Conservation (phyloP, 2,888 invertebrate genomes). For the Coleophora deauratella region DNA sequence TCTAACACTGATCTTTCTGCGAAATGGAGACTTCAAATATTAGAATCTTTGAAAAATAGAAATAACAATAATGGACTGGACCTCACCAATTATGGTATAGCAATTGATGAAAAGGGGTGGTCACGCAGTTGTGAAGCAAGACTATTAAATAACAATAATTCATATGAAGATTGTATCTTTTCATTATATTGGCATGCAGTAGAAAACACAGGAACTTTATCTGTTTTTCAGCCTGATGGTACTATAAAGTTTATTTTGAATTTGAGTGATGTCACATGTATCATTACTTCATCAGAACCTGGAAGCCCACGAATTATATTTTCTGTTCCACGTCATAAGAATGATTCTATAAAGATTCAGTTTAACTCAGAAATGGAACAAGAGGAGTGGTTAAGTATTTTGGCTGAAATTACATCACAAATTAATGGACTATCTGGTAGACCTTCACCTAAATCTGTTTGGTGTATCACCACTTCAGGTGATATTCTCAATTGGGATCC, state of each 20-base stretch:
- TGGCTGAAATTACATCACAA: slow-evolving; percentile 84
- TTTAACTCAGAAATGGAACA: slow-evolving; percentile 88
- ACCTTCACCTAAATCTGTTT: slow-evolving; percentile 82
- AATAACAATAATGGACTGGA: slow-evolving; percentile 62
- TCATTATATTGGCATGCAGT: slow-evolving; percentile 88
- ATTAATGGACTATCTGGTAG: slow-evolving; percentile 80
- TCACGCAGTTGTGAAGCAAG: slow-evolving; percentile 87
- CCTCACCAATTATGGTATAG: slow-evolving; percentile 79
- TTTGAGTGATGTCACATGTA: slow-evolving; percentile 83
- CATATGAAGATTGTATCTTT: slow-evolving; percentile 83
- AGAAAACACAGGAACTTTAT: slow-evolving; percentile 82
- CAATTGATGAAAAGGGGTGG: slow-evolving; percentile 90
- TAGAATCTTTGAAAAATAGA: slow-evolving; percentile 78
- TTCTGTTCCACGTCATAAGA: slow-evolving; percentile 78
- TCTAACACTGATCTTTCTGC: slow-evolving; percentile 78
- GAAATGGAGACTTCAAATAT: slow-evolving; percentile 83
- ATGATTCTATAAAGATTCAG: slow-evolving; percentile 79
- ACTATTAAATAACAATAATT: slow-evolving; percentile 69
- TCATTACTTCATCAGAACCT: slow-evolving; percentile 86
- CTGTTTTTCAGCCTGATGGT: slow-evolving; percentile 85
- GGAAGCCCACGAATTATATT: slow-evolving; percentile 84
- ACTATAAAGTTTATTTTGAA: slow-evolving; percentile 83
- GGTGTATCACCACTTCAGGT: slow-evolving; percentile 85
- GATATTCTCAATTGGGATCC: slow-evolving; percentile 89
- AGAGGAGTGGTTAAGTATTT: slow-evolving; percentile 91